These are phyloP conservation scores for Papilio aristodemus DNA, from an alignment of 1,140 invertebrate genomes.

Conservation along the genomic window DNA sequence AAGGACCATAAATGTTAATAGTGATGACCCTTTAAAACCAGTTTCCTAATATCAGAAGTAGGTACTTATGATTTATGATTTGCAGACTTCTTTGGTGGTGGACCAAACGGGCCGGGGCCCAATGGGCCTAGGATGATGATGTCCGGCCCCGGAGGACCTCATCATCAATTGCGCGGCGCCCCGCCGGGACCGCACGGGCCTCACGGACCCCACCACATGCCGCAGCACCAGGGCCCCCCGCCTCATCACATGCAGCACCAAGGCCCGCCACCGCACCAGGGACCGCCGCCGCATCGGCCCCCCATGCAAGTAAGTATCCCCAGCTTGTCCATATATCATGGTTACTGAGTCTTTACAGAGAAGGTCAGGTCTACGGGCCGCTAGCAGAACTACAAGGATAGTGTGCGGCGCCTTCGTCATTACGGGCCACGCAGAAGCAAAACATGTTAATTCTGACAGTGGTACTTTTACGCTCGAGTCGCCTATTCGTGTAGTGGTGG, in stretches of 20 bases:
- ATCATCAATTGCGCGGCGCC: conserved; percentile 73
- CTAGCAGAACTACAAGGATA: too few relatives aligned
- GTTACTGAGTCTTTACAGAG: too few relatives aligned
- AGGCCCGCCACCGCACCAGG: conserved; percentile 75
- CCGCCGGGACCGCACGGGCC: conserved; percentile 63
- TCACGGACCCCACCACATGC: conserved; percentile 64
- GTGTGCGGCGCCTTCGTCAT: too few relatives aligned
- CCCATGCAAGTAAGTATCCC: conserved; percentile 82
- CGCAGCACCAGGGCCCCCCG: conserved; percentile 71
- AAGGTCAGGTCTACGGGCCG: too few relatives aligned
- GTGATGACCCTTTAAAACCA: too few relatives aligned
- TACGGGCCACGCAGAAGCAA: too few relatives aligned
- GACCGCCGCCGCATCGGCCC: conserved; percentile 83
- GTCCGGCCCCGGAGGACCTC: conserved; percentile 60
- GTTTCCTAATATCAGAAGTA: too few relatives aligned
- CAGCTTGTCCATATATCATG: conserved; percentile 1
- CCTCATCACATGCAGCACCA: conserved; percentile 73
- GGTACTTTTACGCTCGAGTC: too few relatives aligned
- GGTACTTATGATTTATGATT: background rate
- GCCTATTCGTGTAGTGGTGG: too few relatives aligned
- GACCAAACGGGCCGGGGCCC: conserved; percentile 67
- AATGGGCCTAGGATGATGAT: conserved; percentile 76
- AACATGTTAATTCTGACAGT: too few relatives aligned
- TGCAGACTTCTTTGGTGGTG: conserved; percentile 71
- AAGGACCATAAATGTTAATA: too few relatives aligned